Evolutionary conservation across 2,888 invertebrate species (phyloP), one percentile per base, ranked within the genome.

Genomic region (Synergus umbraculus): DNA sequence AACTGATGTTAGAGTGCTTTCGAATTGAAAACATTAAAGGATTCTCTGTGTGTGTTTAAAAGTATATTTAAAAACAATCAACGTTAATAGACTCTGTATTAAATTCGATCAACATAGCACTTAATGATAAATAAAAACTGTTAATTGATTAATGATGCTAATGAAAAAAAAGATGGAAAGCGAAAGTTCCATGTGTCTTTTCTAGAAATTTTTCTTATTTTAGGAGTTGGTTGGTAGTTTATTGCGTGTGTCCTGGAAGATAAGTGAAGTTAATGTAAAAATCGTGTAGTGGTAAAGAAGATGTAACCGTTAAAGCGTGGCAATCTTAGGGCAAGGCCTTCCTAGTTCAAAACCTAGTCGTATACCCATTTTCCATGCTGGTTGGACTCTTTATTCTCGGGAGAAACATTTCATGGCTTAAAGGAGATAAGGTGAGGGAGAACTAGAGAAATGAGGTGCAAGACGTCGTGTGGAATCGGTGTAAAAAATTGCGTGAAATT

Each of bases 281-380:
- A 73, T 73, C 37, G 54, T 73, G 73, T 73, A 73, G 29, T 73
- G 29, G 73, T 49, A 54, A 10, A 73, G 73, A 73, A 73, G 49
- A 46, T 29, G 4, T 73, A 49, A 73, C 73, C 73, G 73, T 73
- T 73, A 54, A 73, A 54, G 41, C 49, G 54, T 22, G 37, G 49
- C n/a, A n/a, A 9, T 54, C 37, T 37, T 73, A 69, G 73, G 73
- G 73, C 37, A 73, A 73, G 73, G 22, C 54, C 29, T 73, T 54
- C 37, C 49, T 54, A 54, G 49, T 73, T 73, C 29, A 37, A 54
- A 12, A n/a, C 49, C 15, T 41, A 41, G 41, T n/a, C 73, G 73
- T 3, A 29, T 54, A 73, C 54, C 73, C 29, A 41, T 73, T 54
- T 73, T 54, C 54, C 54, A 54, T 73, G 37, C 73, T 37, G 37